Conservation (phyloP, 2,888 invertebrate species). For the Merodon equestris region DNA sequence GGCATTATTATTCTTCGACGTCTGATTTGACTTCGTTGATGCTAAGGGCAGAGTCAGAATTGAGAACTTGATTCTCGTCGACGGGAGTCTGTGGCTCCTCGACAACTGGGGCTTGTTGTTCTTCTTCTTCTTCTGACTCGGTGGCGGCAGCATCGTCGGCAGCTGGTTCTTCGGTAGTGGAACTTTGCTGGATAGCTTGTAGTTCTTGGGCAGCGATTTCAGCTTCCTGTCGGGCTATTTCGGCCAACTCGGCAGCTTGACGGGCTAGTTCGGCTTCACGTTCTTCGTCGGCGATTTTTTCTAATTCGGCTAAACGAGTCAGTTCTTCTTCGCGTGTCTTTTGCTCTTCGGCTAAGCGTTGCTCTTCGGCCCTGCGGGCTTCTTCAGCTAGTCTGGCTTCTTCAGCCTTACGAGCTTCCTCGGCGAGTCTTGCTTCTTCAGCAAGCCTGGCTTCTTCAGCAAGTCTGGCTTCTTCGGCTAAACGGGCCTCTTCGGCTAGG, state of each 20-base stretch:
- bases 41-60: slow-evolving; percentile 41
- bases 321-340: slow-evolving; percentile 80
- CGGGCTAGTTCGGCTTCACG: slow-evolving; percentile 84
- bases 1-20: slow-evolving; percentile 37
- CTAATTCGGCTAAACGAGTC: slow-evolving; percentile 79
- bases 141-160: slow-evolving; percentile 75
- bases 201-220: slow-evolving; percentile 82
- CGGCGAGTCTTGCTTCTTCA: slow-evolving; percentile 78
- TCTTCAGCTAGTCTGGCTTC: slow-evolving; percentile 78
- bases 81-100: slow-evolving; percentile 66
- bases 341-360: slow-evolving; percentile 79
- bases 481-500: slow-evolving; percentile 78
- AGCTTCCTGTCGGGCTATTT: slow-evolving; percentile 83
- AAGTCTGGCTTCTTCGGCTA: slow-evolving; percentile 79
- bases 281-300: slow-evolving; percentile 80
- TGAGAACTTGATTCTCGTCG: slow-evolving; percentile 15
- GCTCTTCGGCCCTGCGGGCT: slow-evolving; percentile 79
- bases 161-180: slow-evolving; percentile 63
- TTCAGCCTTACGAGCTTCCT: slow-evolving; percentile 77
- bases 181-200: slow-evolving; percentile 75
- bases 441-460: slow-evolving; percentile 77
- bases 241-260: slow-evolving; percentile 86
- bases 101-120: slow-evolving; percentile 75
- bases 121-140: slow-evolving; percentile 68
- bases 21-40: slow-evolving; percentile 57